Evolutionary conservation across 2,797 vertebrate genomes (phyloP).

Genomic region (Enteromius argenteus): DNA sequence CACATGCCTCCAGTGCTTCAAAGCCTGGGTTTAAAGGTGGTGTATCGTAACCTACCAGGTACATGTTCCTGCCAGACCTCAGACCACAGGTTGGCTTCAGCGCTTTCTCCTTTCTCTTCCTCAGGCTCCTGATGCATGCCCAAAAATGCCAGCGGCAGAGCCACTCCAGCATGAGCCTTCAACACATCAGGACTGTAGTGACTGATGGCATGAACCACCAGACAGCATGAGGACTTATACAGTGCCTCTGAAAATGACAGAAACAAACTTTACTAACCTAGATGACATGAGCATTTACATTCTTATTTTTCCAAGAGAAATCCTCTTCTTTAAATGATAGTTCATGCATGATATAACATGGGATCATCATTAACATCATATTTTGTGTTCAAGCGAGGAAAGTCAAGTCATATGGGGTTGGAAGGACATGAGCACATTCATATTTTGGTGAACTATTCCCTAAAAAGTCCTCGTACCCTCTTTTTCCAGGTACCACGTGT

Average conservation of each 20-base stretch:
- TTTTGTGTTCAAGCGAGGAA: not conserved
- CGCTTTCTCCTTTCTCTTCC: slow-evolving; percentile 89
- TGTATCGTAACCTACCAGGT: slow-evolving; percentile 80
- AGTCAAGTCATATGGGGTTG: not conserved
- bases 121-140: slow-evolving; percentile 94
- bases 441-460: not conserved
- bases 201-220: slow-evolving; percentile 92
- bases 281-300: not conserved
- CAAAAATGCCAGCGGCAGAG: slow-evolving; percentile 92
- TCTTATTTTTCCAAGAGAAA: not conserved
- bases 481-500: slow-evolving; percentile 95
- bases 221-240: slow-evolving; percentile 88
- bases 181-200: slow-evolving; percentile 96
- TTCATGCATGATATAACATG: not conserved
- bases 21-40: not conserved
- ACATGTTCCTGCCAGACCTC: slow-evolving; percentile 99
- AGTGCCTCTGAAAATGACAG: slow-evolving; percentile 79
- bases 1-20: not conserved
- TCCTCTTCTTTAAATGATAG: not conserved
- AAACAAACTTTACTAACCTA: not conserved
- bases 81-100: slow-evolving; percentile 87
- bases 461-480: slow-evolving; percentile 81
- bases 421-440: not conserved
- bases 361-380: not conserved
- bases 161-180: slow-evolving; percentile 89